phyloP scores from a whole-genome alignment of 2,113 vertebrate genomes.

The Gasterosteus nipponicus region DNA sequence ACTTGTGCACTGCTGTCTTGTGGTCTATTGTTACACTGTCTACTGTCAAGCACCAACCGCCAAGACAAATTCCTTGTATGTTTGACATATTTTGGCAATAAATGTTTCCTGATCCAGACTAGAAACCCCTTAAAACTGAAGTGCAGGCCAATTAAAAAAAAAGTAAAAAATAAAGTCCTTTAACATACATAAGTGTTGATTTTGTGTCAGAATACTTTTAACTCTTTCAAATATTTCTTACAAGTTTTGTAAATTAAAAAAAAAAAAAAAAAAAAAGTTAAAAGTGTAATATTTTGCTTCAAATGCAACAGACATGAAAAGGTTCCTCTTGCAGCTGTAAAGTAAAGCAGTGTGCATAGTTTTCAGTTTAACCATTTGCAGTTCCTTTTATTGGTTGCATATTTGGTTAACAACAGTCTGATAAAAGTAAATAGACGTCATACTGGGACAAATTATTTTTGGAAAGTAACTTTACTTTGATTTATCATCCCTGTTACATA shows the following conservation, averaged over 20 bases:
- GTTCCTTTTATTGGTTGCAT: neutral
- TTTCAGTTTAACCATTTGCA: neutral
- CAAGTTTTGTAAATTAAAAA: too few relatives aligned
- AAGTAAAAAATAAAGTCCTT: neutral
- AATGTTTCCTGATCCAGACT: neutral
- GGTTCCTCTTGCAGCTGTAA: neutral
- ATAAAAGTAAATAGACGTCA: neutral
- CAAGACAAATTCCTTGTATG: too few relatives aligned
- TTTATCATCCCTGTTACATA: constrained; percentile 43
- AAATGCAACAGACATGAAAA: neutral
- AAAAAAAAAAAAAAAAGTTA: too few relatives aligned
- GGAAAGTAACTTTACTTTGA: neutral
- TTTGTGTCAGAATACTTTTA: neutral
- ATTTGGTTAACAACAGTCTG: neutral
- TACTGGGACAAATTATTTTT: neutral
- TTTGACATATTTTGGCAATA: too few relatives aligned
- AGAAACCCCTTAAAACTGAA: neutral
- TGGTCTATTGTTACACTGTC: too few relatives aligned
- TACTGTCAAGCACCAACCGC: too few relatives aligned
- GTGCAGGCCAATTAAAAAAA: neutral
- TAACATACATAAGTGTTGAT: neutral
- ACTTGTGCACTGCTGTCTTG: too few relatives aligned
- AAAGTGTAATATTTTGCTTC: neutral
- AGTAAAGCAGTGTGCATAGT: neutral
- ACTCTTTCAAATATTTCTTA: neutral